Base-by-base conservation (phyloP, 2,797 vertebrate genomes). In the Alcedo quadribrachys region DNA sequence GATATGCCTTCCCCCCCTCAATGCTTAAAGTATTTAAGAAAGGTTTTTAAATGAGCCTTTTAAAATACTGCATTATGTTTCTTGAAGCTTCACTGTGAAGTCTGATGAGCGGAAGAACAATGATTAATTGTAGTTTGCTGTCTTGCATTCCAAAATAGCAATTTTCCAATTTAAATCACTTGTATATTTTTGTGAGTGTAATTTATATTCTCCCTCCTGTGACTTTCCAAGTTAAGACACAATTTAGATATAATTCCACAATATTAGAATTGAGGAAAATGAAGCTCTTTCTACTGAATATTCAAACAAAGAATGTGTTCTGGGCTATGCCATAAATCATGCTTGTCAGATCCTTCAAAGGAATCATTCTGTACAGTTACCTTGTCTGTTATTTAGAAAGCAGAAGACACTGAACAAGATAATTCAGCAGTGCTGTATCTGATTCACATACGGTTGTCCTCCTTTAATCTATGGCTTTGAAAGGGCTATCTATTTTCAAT, bases 131-230 rank as follows among this genome's bases (percentile, higher is more conserved):
- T 92, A 88, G 89, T 90, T 97, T 97, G 92, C 91, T 91, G 92
- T 94, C 95, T 94, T 95, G 89, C 92, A 96, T 95, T 93, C 80
- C 89, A 97, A 97, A 97, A 97, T 69, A 97, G 93, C 85, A 96
- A 97, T 98, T 97, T 98, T 97, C 96, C 95, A 97, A 97, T 97
- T 97, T 96, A 96, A 94, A 95, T 94, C 48, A 86, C 76, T 95
- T 91, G 85, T 89, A 96, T 82, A 55, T 96, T 96, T 97, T 92
- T 83, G 85, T 92, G 92, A 91, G 77, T 92, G 89, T 95, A 97
- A 97, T 97, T 97, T 96, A 96, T 95, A 96, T 96, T 89, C 83
- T 95, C 85, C 85, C 81, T 92, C 83, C 81, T 76, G 70, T 92
- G 89, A 85, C 93, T 96, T 96, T 96, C 84, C 91, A 96, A 96